Evolutionary conservation across 2,888 invertebrate genomes (phyloP).

Genomic region (Lycaena phlaeas): DNA sequence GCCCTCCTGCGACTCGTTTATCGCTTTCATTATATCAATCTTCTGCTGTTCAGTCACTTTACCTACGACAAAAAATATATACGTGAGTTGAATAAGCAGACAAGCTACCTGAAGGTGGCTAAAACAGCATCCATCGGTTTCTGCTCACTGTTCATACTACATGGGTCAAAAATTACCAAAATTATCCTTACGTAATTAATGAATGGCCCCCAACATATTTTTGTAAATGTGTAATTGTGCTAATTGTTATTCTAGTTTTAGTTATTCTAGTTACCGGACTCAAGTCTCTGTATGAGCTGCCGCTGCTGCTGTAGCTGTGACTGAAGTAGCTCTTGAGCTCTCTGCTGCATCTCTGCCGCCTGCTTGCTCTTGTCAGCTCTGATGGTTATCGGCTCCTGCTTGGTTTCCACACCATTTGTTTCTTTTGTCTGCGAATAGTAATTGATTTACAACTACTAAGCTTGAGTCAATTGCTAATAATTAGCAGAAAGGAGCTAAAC

Average conservation of each 20-base stretch:
- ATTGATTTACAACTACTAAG: too few species aligned
- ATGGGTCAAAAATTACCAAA: too few species aligned
- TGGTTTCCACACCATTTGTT: conserved; percentile 35
- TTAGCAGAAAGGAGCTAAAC: too few species aligned
- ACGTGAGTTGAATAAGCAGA: background rate
- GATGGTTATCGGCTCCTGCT: conserved; percentile 27
- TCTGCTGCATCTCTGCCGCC: conserved; percentile 85
- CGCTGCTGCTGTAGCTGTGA: conserved; percentile 93
- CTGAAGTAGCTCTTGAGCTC: conserved; percentile 89
- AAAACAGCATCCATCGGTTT: too few species aligned
- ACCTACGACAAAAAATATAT: conserved; percentile 25
- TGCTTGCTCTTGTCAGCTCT: conserved; percentile 64
- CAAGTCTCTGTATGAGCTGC: conserved; percentile 84
- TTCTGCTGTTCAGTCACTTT: conserved; percentile 81
- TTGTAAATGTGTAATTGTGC: too few species aligned
- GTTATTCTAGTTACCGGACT: too few species aligned
- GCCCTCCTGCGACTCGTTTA: conserved; percentile 86
- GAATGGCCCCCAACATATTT: too few species aligned
- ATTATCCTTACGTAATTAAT: too few species aligned
- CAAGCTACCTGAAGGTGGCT: too few species aligned
- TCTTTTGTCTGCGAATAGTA: conserved; percentile 29
- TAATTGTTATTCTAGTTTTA: too few species aligned
- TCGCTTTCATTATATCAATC: conserved; percentile 82
- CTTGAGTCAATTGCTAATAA: too few species aligned
- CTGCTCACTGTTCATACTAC: too few species aligned